These are phyloP conservation scores for Stramonita haemastoma DNA, from an alignment of 2,888 invertebrate species.

Conservation along the genomic window DNA sequence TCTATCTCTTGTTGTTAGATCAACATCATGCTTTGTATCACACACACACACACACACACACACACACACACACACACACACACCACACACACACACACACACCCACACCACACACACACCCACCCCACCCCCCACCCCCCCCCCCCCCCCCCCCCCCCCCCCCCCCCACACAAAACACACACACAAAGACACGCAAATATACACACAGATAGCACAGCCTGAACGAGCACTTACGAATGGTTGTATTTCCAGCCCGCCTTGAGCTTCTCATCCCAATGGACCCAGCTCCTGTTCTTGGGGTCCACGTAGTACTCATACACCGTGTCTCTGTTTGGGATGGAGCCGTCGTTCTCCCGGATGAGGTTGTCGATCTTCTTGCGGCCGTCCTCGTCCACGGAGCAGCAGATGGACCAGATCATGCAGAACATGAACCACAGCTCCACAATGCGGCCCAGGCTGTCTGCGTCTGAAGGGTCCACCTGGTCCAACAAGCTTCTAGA, in stretches of 20 bases:
- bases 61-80: neutral
- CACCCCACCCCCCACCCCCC: too few species aligned
- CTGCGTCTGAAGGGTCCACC: constrained; percentile 73
- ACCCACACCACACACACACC: too few species aligned
- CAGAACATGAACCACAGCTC: constrained; percentile 78
- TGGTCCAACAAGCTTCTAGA: constrained; percentile 41
- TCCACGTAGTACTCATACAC: constrained; percentile 94
- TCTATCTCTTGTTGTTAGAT: too few species aligned
- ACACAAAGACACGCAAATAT: neutral
- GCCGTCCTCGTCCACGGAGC: constrained; percentile 77
- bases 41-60: too few species aligned
- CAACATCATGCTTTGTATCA: too few species aligned
- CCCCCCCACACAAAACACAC: too few species aligned
- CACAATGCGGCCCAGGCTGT: constrained; percentile 74
- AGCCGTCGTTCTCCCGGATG: constrained; percentile 77
- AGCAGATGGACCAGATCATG: constrained; percentile 78
- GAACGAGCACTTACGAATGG: constrained; percentile 79
- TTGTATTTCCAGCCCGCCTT: constrained; percentile 86
- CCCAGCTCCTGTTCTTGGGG: constrained; percentile 83
- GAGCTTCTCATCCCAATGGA: constrained; percentile 89
- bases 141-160: too few species aligned
- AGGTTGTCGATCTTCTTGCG: constrained; percentile 77
- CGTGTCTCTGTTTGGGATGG: constrained; percentile 90
- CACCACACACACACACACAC: neutral
- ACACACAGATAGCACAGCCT: neutral